Conservation (phyloP, 2,113 vertebrate species). For the Puffinus mauretanicus region DNA sequence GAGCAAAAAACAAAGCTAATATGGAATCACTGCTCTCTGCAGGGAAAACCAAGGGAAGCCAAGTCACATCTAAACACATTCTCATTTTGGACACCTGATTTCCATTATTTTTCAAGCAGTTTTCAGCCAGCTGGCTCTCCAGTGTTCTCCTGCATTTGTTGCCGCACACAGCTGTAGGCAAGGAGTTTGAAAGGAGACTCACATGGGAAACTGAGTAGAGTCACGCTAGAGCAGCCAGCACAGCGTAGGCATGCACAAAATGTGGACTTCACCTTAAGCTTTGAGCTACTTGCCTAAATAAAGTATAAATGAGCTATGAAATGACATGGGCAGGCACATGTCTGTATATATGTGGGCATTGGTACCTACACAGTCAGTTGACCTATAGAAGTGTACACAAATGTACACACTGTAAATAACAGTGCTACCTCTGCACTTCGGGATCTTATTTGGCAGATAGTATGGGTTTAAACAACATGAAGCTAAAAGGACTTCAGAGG, state of each 20-base stretch:
- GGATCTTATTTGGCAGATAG: neutral
- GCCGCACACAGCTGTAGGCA: slow-evolving; percentile 1
- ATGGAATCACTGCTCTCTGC: neutral
- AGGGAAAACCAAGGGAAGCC: neutral
- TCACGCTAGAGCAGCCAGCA: neutral
- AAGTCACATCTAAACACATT: slow-evolving; percentile 7
- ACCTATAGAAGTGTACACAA: neutral
- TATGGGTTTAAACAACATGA: neutral
- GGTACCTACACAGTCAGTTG: neutral
- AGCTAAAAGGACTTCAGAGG: neutral
- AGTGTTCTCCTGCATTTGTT: neutral
- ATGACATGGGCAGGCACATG: neutral
- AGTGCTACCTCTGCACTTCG: neutral
- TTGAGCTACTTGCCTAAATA: neutral
- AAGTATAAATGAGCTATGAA: neutral
- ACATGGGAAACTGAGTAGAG: neutral
- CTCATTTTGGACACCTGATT: slow-evolving; percentile 9
- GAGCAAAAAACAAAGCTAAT: neutral
- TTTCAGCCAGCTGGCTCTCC: slow-evolving; percentile 37
- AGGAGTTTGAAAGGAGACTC: neutral
- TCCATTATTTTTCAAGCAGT: neutral
- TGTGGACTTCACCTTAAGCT: neutral
- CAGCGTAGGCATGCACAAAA: neutral
- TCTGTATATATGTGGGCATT: neutral
- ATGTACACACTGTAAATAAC: neutral